A percentile compares a stretch with the other conserved stretches of the same genome.
phyloP scores from a whole-genome alignment of 30 jellyfish, hydroid and myxozoan species.

The Phacellophora camtschatica region DNA sequence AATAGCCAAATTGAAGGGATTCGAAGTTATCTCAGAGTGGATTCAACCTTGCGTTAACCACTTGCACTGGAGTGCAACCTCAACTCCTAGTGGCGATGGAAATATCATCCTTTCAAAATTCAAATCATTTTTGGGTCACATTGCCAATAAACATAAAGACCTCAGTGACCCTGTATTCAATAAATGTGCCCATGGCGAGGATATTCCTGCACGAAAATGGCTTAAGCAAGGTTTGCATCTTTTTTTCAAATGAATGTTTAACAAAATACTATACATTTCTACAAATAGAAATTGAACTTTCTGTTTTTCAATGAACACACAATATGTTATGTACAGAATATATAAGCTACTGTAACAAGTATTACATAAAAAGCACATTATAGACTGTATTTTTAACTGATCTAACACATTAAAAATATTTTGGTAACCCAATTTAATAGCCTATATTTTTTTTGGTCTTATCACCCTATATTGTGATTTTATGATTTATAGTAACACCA shows the following conservation, averaged over 20 bases:
- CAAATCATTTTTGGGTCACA: conserved; percentile 11
- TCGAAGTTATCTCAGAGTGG: conserved; percentile 13
- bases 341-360: too few species aligned
- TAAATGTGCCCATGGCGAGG: conserved; percentile 26
- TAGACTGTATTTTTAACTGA: too few species aligned
- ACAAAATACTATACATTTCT: too few species aligned
- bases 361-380: too few species aligned
- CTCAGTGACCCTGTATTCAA: not conserved
- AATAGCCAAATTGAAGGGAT: conserved; percentile 8
- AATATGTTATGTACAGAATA: too few species aligned
- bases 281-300: too few species aligned
- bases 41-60: conserved; percentile 26
- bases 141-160: not conserved
- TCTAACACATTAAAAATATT: too few species aligned
- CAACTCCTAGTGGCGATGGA: conserved; percentile 41
- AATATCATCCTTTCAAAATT: conserved; percentile 3
- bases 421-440: too few species aligned
- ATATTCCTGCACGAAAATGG: conserved; percentile 15
- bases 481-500: too few species aligned
- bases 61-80: conserved; percentile 43
- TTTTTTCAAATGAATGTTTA: not conserved
- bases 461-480: too few species aligned
- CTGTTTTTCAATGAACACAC: too few species aligned
- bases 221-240: not conserved
- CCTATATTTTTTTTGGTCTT: too few species aligned